Base-by-base conservation (phyloP, 1,140 invertebrate genomes). In the Drosophila subpulchrella region DNA sequence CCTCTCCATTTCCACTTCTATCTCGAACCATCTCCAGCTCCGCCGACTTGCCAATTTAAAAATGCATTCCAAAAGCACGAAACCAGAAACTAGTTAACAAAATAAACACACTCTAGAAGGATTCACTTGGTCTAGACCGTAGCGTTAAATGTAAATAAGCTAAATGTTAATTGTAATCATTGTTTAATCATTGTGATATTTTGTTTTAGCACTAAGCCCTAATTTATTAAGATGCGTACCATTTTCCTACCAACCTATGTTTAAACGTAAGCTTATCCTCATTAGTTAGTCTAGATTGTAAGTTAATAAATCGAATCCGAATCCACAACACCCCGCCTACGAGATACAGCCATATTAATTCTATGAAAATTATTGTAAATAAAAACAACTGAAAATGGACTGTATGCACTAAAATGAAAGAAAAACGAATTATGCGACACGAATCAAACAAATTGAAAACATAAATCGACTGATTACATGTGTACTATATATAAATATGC, bases 131-230 rank as follows among this genome's bases (percentile, higher is more conserved):
- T 51, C 51, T 74, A 60, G 56, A 50, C 51, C 63, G 44, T 70
- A 34, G 58, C 39, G 60, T 63, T 62, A 34, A 67, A 46, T 82
- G 80, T 83, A 77, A 56, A 82, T 81, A 82, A 77, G 60, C 56
- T 73, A 81, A 81, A 77, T 53, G 65, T 75, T 71, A 81, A 67
- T 71, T 59, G 34, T 81, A 85, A 75, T 78, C 75, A 72, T 70
- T 68, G 84, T 86, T 77, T 83, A 83, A 88, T 86, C 86, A 86
- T 89, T 86, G 83, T 86, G 83, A 86, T 86, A 86, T 86, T 79
- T 79, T 79, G 71, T 86, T 89, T 77, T 67, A 82, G 36, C 20
- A 50, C 55, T 86, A 86, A 89, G 84, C 50, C 61, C 51, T 88
- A 79, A 86, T 83, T 86, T 88, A 86, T 88, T 48, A 55, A 47